These are phyloP conservation scores for Aethina tumida DNA, from an alignment of 1,140 invertebrate species.

Conservation along the genomic window DNA sequence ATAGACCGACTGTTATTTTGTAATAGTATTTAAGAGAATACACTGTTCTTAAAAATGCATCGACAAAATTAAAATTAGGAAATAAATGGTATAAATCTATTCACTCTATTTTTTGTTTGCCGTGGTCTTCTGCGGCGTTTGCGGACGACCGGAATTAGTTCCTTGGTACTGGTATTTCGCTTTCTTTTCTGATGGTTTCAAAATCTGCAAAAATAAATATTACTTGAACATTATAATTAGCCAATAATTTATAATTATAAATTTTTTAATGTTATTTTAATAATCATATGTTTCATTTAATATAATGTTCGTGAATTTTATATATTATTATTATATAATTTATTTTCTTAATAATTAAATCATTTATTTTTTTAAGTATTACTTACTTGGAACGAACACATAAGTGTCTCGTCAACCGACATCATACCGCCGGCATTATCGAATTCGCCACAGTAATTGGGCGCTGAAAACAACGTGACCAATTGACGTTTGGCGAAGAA, in stretches of 20 bases:
- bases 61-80: no score
- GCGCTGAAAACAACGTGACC: conserved; percentile 85
- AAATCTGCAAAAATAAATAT: conserved; percentile 54
- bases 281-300: no score
- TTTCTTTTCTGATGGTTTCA: conserved; percentile 98
- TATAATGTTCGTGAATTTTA: no score
- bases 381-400: conserved; percentile 82
- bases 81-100: no score
- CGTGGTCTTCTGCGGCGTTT: conserved; percentile 74
- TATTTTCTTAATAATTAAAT: conserved; percentile 1
- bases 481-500: conserved; percentile 74
- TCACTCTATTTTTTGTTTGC: conserved; percentile 69
- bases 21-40: no score
- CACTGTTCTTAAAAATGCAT: no score
- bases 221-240: conserved; percentile 3
- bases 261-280: no score
- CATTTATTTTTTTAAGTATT: conserved; percentile 1
- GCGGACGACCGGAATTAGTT: conserved; percentile 68
- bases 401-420: conserved; percentile 97
- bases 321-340: no score
- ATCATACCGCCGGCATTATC: conserved; percentile 86
- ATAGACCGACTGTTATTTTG: no score
- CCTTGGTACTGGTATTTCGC: conserved; percentile 96
- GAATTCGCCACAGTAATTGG: conserved; percentile 84
- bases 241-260: no score